Conservation (phyloP, 35 echinoderm and acorn worm genomes). For the Amphiura filiformis region DNA sequence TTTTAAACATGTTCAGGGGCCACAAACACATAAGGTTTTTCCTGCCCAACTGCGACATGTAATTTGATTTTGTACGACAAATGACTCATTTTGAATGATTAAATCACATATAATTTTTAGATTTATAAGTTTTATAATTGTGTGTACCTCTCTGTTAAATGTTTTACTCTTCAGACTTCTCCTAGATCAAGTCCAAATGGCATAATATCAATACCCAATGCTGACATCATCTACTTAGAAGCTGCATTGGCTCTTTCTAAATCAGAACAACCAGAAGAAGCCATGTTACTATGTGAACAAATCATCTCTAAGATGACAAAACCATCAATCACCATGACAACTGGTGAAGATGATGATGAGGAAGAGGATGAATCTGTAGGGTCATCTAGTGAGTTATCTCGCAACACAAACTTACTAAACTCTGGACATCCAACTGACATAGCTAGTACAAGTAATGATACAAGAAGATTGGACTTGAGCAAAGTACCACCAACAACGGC, state of each 20-base stretch:
- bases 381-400: background rate
- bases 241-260: constrained; percentile 36
- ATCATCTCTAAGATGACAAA: background rate
- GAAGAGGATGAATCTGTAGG: background rate
- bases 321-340: background rate
- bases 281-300: constrained; percentile 33
- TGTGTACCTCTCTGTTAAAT: too few species aligned
- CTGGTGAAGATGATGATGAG: too few species aligned
- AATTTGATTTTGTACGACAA: too few species aligned
- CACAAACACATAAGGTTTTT: too few species aligned
- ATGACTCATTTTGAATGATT: too few species aligned
- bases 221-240: constrained; percentile 33
- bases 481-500: background rate
- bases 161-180: background rate
- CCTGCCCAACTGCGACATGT: too few species aligned
- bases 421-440: background rate
- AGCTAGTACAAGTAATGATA: background rate
- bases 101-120: too few species aligned
- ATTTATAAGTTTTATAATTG: too few species aligned
- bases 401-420: background rate
- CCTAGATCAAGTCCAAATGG: background rate
- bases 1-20: too few species aligned
- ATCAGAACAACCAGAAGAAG: constrained; percentile 24
- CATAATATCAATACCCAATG: background rate
- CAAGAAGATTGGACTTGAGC: background rate